These are phyloP conservation scores for Sebastes oblongus DNA, from an alignment of 2,797 vertebrate genomes.

Conservation along the genomic window DNA sequence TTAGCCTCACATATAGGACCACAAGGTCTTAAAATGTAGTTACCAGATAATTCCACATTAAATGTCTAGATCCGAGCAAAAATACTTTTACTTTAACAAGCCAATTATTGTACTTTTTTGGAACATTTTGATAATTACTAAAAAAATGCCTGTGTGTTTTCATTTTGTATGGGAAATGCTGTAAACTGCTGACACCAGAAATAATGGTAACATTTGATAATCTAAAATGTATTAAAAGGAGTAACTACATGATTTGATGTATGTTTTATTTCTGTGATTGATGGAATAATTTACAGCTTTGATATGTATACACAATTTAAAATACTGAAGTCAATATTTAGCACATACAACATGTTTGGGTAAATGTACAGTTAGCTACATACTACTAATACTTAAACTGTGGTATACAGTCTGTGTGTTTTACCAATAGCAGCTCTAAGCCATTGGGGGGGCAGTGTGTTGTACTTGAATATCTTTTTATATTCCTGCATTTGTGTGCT, in stretches of 20 bases:
- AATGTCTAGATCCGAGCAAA: slow-evolving; percentile 4
- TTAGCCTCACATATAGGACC: background rate
- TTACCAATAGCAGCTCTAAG: background rate
- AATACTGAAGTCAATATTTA: background rate
- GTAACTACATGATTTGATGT: background rate
- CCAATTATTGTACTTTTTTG: slow-evolving; percentile 42
- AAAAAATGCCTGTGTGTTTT: slow-evolving; percentile 31
- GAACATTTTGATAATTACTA: slow-evolving; percentile 55
- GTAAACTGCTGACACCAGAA: slow-evolving; percentile 22
- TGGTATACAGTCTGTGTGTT: background rate
- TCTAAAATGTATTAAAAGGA: slow-evolving; percentile 41
- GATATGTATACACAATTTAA: background rate
- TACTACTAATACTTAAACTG: background rate
- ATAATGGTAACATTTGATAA: slow-evolving; percentile 23
- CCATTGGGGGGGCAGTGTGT: background rate
- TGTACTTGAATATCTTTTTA: background rate
- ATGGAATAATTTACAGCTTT: background rate
- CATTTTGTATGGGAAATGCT: slow-evolving; percentile 52
- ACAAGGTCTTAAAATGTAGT: slow-evolving; percentile 27
- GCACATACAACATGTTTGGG: background rate
- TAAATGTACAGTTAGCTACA: background rate
- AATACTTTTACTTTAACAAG: slow-evolving; percentile 47
- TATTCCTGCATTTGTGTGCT: background rate
- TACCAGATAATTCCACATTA: slow-evolving; percentile 17
- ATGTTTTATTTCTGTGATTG: too few species aligned